Percentiles rank a stretch among this genome's conserved stretches.
Evolutionary conservation across 2,888 invertebrate genomes (phyloP).

Genomic region (Drosophila diplacantha): DNA sequence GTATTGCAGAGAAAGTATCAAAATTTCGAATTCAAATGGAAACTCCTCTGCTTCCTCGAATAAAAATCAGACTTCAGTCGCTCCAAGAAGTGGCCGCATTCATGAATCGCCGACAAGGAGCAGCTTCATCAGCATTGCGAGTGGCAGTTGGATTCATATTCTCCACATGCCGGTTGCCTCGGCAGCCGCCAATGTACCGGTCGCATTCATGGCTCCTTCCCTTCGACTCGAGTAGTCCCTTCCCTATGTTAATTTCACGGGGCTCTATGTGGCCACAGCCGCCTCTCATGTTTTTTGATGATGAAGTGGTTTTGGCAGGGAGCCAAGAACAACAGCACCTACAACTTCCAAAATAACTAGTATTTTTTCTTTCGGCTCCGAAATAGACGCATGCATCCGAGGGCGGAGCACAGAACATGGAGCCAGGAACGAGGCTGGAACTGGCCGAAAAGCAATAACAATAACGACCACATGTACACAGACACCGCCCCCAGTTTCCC

Average conservation of each 20-base stretch:
- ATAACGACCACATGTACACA: conserved; percentile 61
- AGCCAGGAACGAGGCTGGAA: conserved; percentile 34
- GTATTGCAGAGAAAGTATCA: neutral
- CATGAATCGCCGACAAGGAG: conserved; percentile 17
- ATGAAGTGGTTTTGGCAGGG: conserved; percentile 65
- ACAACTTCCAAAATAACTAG: conserved; percentile 27
- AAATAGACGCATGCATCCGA: conserved; percentile 54
- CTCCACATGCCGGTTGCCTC: conserved; percentile 34
- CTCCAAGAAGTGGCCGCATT: neutral
- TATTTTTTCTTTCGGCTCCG: conserved; percentile 29
- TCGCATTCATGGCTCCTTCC: neutral
- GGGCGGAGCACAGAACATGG: conserved; percentile 7
- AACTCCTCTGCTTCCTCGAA: neutral
- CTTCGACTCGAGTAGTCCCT: conserved; percentile 2
- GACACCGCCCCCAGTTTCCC: conserved; percentile 18
- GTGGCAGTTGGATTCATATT: conserved; percentile 50
- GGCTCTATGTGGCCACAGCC: conserved; percentile 19
- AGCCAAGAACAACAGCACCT: conserved; percentile 45
- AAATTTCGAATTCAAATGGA: no score
- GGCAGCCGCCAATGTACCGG: conserved; percentile 11
- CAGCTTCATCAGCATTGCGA: conserved; percentile 34
- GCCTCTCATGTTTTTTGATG: conserved; percentile 66
- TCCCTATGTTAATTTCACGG: conserved; percentile 35
- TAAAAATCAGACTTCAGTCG: neutral
- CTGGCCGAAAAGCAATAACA: conserved; percentile 64